A percentile compares a stretch with the other conserved stretches of the same genome.
Conservation (phyloP, 2,797 vertebrate species). For the Poecilia wingei region DNA sequence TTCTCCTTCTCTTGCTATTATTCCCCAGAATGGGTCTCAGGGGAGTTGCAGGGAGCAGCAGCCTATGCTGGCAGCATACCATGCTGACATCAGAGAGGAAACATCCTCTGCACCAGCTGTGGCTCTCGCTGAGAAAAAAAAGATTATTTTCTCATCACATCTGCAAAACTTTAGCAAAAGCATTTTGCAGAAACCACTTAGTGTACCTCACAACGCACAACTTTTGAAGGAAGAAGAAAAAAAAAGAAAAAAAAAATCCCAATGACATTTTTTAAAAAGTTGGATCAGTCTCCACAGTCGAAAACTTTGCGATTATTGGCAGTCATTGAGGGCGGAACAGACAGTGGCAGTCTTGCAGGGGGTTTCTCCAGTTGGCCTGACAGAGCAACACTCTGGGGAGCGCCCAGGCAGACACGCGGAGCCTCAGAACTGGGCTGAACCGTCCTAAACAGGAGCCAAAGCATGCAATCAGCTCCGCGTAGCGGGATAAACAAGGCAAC, state of each 20-base stretch:
- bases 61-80: conserved; percentile 65
- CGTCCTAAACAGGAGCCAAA: conserved; percentile 65
- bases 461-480: conserved; percentile 71
- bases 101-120: conserved; percentile 64
- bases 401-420: conserved; percentile 50
- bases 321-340: conserved; percentile 30
- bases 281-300: conserved; percentile 34
- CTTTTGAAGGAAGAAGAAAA: background rate
- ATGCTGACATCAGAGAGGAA: conserved; percentile 56
- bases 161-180: conserved; percentile 48
- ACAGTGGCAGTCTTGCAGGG: conserved; percentile 48
- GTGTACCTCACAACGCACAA: background rate
- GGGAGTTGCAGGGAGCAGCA: conserved; percentile 65
- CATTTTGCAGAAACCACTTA: conserved; percentile 22
- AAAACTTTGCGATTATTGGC: conserved; percentile 41
- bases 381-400: conserved; percentile 49
- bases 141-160: conserved; percentile 53
- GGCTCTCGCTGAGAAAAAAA: conserved; percentile 52
- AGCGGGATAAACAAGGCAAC: conserved; percentile 71
- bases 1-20: conserved; percentile 67
- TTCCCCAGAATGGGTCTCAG: conserved; percentile 70
- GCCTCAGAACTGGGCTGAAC: conserved; percentile 63
- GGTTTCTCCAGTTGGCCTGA: conserved; percentile 56
- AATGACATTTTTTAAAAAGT: background rate
- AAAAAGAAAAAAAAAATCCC: background rate